Conservation (phyloP, 2,797 vertebrate species). For the Rhinophrynus dorsalis region DNA sequence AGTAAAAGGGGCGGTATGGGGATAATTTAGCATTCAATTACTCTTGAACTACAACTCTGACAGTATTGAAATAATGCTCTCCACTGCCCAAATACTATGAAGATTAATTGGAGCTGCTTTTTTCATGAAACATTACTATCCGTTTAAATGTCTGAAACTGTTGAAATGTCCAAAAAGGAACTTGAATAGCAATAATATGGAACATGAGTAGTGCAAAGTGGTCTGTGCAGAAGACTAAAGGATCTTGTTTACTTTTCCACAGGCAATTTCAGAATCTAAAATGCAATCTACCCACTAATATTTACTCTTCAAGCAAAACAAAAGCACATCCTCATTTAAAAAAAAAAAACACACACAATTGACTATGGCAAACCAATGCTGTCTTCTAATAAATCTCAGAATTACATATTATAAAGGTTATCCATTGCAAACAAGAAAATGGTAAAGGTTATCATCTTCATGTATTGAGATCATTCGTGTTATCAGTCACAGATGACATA, state of each 20-base stretch:
- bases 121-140: too few species aligned
- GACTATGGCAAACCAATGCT: too few species aligned
- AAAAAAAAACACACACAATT: too few species aligned
- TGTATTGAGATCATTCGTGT: slow-evolving; percentile 20
- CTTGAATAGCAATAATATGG: slow-evolving; percentile 12
- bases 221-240: slow-evolving; percentile 11
- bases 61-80: too few species aligned
- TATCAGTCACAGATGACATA: slow-evolving; percentile 44
- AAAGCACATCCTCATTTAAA: slow-evolving; percentile 10
- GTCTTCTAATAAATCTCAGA: slow-evolving; percentile 11
- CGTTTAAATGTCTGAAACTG: neutral
- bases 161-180: slow-evolving; percentile 15
- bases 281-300: slow-evolving; percentile 18
- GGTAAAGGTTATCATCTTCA: slow-evolving; percentile 32
- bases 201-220: slow-evolving; percentile 10
- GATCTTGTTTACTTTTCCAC: slow-evolving; percentile 33
- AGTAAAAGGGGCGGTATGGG: too few species aligned
- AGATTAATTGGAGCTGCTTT: too few species aligned
- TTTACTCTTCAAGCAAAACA: slow-evolving; percentile 3
- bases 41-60: too few species aligned
- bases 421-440: slow-evolving; percentile 25
- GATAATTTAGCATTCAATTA: too few species aligned
- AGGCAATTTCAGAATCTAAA: slow-evolving; percentile 25
- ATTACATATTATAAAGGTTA: slow-evolving; percentile 38
- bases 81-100: too few species aligned